Evolutionary conservation across 1,140 invertebrate genomes (phyloP), one percentile per base, ranked within the genome.

Genomic region (Pseudomyrmex gracilis): DNA sequence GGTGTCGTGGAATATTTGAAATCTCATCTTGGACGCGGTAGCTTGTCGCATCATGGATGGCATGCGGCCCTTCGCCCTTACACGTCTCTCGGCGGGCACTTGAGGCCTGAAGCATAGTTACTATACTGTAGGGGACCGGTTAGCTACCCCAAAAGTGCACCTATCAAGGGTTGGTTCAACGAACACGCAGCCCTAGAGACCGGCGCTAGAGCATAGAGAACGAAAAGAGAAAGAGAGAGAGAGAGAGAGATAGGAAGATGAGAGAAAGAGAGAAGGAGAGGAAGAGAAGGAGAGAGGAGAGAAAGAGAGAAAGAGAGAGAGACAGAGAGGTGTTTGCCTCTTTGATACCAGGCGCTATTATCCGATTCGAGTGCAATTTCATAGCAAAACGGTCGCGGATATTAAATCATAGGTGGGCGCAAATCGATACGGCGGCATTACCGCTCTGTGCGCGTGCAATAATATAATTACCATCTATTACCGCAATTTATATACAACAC

Each of bases 141-240:
- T 67, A 70, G 85, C 90, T 90, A 91, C 86, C 85, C 89, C 82
- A 90, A 92, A 91, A 92, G 90, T 91, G 89, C 88, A 89, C 89
- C 90, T 90, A 86, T 78, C 67, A 66, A 80, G 85, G 84, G 85
- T 74, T 63, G 83, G 77, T 85, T 86, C 84, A 86, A 90, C 83
- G 85, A 87, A 83, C 83, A 80, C 53, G 71, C 45, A 86, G 57
- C 53, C 80, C 82, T 88, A 80, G 84, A 88, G 78, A 83, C 73
- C 63, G 74, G 53, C 22, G 53, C 73, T 82, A 77, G 73, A 83
- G 45, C 47, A 17, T 57, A 82, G 66, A 45, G 63, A 66, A 83
- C 51, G 77, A 78, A 47, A 47, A 92, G 85, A 89, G 73, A 88
- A 84, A 89, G 66, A 78, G 67, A 34, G 5, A 34, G 34, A 34